Base-by-base conservation (phyloP, 2,113 vertebrate genomes). In the Lepus europaeus region DNA sequence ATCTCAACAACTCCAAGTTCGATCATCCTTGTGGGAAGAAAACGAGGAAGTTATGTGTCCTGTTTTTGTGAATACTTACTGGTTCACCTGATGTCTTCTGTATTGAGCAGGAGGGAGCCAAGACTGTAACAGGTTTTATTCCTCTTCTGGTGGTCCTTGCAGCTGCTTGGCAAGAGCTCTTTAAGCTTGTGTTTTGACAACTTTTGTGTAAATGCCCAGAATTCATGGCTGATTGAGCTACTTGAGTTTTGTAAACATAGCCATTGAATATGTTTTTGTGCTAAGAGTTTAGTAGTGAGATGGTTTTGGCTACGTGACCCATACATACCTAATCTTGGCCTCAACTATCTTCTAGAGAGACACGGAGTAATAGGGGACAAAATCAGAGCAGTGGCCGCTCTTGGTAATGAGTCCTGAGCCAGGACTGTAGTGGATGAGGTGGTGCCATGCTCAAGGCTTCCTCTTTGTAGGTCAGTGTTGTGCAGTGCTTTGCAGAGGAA, bases 161-260 rank as follows among this genome's bases (percentile, higher is more conserved):
- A 97, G 87, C 85, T 91, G 39, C 87, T 96, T 96, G 92, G 80
- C 72, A 88, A 87, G 79, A 39, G 31, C 76, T 91, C 36, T 59
- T 77, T 33, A 93, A 91, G 92, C 68, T 91, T 79, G 2, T 87
- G 4, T 95, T 96, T 95, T 93, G 95, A 69, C 81, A 97, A 51
- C 89, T 93, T 88, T 93, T 97, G 92, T 91, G 33, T 74, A 93
- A 94, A 83, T 92, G 68, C 92, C 95, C 91, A 91, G 96, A 95
- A 82, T 90, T 89, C 73, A 87, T 87, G 95, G 79, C 86, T 90
- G 72, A 56, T 86, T 73, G 89, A 95, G 51, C 87, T 93, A 68
- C 80, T 86, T 89, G 90, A 87, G 56, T 76, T 68, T 94, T 87
- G 45, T 16, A 87, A 45, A 79, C 91, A 45, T 77, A 91, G 87